phyloP scores from a whole-genome alignment of 2,113 vertebrate species.

The Clarias batrachus region DNA sequence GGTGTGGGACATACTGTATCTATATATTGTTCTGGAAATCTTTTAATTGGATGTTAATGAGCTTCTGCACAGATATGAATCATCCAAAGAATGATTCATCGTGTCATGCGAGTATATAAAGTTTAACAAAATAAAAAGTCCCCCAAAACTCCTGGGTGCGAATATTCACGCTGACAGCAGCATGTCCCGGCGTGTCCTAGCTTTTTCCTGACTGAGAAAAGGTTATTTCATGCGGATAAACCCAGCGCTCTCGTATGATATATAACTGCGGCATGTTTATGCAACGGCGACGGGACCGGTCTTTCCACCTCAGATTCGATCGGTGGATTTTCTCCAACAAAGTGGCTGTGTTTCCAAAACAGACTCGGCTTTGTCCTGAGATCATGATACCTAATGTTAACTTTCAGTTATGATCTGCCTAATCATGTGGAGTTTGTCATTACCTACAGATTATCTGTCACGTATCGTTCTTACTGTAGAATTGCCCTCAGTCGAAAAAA shows the following conservation, averaged over 20 bases:
- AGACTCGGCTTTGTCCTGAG: neutral
- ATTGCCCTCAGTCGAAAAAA: neutral
- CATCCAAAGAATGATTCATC: neutral
- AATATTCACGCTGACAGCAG: neutral
- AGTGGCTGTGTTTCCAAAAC: slow-evolving; percentile 22
- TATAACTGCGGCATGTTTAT: neutral
- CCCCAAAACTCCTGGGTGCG: neutral
- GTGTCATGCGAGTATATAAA: neutral
- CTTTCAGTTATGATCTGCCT: neutral
- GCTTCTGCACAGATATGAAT: neutral
- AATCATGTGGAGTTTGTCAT: neutral
- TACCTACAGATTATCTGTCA: neutral
- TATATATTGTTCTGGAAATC: neutral
- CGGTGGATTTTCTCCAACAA: slow-evolving; percentile 38
- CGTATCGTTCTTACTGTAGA: neutral
- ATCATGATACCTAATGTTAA: slow-evolving; percentile 4
- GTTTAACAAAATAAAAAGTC: neutral
- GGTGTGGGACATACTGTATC: neutral
- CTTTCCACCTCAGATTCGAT: slow-evolving; percentile 56
- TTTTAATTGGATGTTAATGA: neutral
- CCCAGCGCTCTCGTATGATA: neutral
- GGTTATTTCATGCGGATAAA: neutral
- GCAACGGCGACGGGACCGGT: slow-evolving; percentile 2
- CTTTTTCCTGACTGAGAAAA: neutral
- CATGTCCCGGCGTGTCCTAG: neutral